These are phyloP conservation scores for Drosophila trichaetosa DNA, from an alignment of 2,888 invertebrate genomes.

Conservation along the genomic window DNA sequence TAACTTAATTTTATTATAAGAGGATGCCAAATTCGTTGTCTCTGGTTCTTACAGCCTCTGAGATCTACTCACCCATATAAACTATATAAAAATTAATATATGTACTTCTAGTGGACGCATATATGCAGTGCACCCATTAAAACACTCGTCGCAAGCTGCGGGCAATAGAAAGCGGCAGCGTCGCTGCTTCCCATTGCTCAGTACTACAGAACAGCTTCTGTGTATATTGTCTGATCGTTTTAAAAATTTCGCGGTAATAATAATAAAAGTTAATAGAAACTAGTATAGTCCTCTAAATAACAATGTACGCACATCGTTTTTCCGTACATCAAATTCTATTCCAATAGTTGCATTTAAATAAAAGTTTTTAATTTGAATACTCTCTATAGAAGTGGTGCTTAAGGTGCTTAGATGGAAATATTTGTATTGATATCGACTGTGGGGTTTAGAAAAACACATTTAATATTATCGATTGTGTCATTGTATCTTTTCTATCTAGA, in stretches of 20 bases:
- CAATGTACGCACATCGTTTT: neutral
- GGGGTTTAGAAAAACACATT: constrained; percentile 1
- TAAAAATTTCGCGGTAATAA: neutral
- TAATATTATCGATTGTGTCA: constrained; percentile 33
- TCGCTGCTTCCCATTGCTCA: neutral
- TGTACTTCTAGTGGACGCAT: neutral
- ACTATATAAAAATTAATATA: neutral
- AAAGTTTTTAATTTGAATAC: neutral
- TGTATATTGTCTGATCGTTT: constrained; percentile 1
- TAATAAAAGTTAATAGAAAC: constrained; percentile 1
- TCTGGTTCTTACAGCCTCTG: neutral
- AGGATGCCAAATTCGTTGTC: neutral
- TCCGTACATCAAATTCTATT: neutral
- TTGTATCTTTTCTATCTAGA: constrained; percentile 14
- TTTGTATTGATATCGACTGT: neutral
- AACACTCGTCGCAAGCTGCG: neutral
- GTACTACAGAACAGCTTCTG: neutral
- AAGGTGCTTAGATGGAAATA: neutral
- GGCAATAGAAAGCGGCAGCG: neutral
- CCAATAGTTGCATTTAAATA: neutral
- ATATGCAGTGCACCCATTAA: neutral
- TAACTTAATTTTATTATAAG: neutral
- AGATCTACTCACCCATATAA: neutral
- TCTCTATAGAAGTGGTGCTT: neutral
- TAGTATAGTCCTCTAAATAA: neutral